Percentiles rank a stretch among this genome's conserved stretches.
These are phyloP conservation scores for Zygaena filipendulae DNA, from an alignment of 2,888 invertebrate genomes.

Conservation along the genomic window DNA sequence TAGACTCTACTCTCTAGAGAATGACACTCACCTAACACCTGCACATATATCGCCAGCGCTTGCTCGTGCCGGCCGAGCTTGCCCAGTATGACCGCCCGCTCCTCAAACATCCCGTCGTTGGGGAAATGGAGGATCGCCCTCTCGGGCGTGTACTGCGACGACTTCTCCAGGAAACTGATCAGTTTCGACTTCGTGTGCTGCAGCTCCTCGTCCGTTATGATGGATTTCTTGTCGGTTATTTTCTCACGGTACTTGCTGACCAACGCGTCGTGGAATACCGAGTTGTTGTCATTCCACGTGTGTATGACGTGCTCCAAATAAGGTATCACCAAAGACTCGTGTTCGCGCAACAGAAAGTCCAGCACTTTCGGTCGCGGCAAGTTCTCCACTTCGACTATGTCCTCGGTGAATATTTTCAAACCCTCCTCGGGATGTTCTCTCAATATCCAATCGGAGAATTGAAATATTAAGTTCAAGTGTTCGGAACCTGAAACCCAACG, in stretches of 20 bases:
- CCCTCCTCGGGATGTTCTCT: conserved; percentile 89
- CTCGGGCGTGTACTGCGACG: conserved; percentile 86
- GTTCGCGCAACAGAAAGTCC: conserved; percentile 86
- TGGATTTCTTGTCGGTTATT: conserved; percentile 48
- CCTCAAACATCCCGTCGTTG: conserved; percentile 85
- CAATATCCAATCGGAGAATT: conserved; percentile 94
- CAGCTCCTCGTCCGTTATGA: conserved; percentile 40
- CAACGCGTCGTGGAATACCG: conserved; percentile 90
- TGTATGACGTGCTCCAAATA: conserved; percentile 96
- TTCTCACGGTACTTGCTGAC: conserved; percentile 90
- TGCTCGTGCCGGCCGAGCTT: conserved; percentile 92
- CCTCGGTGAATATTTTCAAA: conserved; percentile 88
- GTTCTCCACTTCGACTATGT: conserved; percentile 86
- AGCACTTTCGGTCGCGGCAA: conserved; percentile 90
- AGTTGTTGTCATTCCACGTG: conserved; percentile 87
- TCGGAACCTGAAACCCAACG: conserved; percentile 72
- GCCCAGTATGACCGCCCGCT: conserved; percentile 93
- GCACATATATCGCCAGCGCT: conserved; percentile 91
- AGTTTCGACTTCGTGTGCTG: conserved; percentile 67
- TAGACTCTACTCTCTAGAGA: too few relatives aligned
- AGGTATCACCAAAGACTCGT: conserved; percentile 84
- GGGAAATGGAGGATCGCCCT: conserved; percentile 89
- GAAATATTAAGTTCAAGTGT: conserved; percentile 88
- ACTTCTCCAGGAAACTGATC: conserved; percentile 82
- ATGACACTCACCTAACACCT: conserved; percentile 78